phyloP scores from a whole-genome alignment of 2,797 vertebrate genomes.

The Parambassis ranga region DNA sequence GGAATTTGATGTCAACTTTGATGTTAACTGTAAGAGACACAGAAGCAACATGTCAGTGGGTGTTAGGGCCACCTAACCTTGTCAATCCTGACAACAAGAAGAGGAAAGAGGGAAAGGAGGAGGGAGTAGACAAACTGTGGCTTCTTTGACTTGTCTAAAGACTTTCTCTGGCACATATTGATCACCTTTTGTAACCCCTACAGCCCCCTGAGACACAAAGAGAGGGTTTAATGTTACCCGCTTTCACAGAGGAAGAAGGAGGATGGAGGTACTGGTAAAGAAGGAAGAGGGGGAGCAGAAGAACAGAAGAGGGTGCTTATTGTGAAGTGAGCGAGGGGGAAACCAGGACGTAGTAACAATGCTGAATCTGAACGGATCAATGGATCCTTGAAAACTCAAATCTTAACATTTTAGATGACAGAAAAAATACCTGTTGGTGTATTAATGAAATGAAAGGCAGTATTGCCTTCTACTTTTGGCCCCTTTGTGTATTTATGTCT shows the following conservation, averaged over 20 bases:
- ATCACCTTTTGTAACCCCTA: constrained; percentile 73
- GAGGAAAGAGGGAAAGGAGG: constrained; percentile 40
- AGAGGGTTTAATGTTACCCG: constrained; percentile 64
- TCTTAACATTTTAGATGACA: background rate
- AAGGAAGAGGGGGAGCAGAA: constrained; percentile 48
- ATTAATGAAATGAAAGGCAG: no score
- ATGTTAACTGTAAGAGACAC: constrained; percentile 34
- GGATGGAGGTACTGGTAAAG: constrained; percentile 44
- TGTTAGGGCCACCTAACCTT: constrained; percentile 57
- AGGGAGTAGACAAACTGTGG: constrained; percentile 59
- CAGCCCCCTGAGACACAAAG: constrained; percentile 49
- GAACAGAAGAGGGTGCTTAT: constrained; percentile 41
- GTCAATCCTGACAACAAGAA: constrained; percentile 51
- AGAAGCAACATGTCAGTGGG: constrained; percentile 46
- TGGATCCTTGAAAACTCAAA: background rate
- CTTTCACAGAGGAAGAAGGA: constrained; percentile 62
- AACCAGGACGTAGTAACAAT: constrained; percentile 23
- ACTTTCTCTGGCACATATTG: constrained; percentile 77
- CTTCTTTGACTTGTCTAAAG: constrained; percentile 73
- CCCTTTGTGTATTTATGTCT: background rate
- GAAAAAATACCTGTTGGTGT: no score
- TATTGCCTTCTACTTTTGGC: no score
- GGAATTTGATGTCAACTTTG: constrained; percentile 46
- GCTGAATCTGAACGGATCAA: constrained; percentile 22
- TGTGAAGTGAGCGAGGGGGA: constrained; percentile 36